Evolutionary conservation across 2,888 invertebrate species (phyloP).

Genomic region (Acleris holmiana): DNA sequence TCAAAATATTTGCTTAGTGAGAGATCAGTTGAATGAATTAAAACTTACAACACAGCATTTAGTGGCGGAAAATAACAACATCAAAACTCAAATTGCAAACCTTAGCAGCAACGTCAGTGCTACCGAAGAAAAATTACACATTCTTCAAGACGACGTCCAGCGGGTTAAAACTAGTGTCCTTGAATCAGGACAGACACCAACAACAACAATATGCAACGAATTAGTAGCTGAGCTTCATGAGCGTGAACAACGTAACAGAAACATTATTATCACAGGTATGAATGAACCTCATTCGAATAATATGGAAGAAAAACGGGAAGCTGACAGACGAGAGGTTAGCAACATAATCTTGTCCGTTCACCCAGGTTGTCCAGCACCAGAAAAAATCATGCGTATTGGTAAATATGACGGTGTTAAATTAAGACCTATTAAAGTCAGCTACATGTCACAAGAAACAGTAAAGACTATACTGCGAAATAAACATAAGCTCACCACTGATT

Average conservation of each 20-base stretch:
- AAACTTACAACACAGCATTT: not conserved
- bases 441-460: not conserved
- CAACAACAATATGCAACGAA: no score
- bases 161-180: not conserved
- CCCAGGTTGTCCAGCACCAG: not conserved
- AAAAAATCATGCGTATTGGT: not conserved
- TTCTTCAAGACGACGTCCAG: not conserved
- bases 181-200: not conserved
- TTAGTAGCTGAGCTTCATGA: not conserved
- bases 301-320: not conserved
- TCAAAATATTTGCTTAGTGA: not conserved
- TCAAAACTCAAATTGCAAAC: not conserved
- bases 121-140: not conserved
- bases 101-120: not conserved
- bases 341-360: not conserved
- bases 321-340: not conserved
- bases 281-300: not conserved
- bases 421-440: not conserved
- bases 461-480: conserved; percentile 5
- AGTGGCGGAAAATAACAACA: not conserved
- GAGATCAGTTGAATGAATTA: not conserved
- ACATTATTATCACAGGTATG: not conserved
- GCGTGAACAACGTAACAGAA: not conserved
- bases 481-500: not conserved
- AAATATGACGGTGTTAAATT: not conserved